These are phyloP conservation scores for Catocala nupta DNA, from an alignment of 2,888 invertebrate species.

Conservation along the genomic window DNA sequence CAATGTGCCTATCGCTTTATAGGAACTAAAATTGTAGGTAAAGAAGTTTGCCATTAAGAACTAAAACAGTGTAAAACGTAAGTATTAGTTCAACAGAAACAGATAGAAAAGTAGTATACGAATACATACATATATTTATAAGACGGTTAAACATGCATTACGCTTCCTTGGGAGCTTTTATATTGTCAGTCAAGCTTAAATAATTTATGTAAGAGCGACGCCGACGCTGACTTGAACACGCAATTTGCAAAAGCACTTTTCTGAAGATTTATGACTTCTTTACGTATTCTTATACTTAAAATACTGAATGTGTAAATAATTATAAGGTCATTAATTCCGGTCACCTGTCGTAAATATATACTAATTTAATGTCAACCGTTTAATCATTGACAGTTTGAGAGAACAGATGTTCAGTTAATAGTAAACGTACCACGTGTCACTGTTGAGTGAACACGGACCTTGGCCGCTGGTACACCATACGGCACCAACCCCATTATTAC, in stretches of 20 bases:
- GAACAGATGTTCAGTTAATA: conserved; percentile 79
- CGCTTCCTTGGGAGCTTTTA: not conserved
- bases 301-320: no score
- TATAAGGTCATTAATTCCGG: no score
- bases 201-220: conserved; percentile 10
- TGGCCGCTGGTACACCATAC: conserved; percentile 68
- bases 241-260: conserved; percentile 25
- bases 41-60: not conserved
- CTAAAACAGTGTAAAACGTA: not conserved
- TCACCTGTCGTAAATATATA: not conserved
- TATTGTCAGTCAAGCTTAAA: conserved; percentile 3
- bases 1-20: not conserved
- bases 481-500: conserved; percentile 69
- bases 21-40: not conserved
- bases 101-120: no score
- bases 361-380: conserved; percentile 23
- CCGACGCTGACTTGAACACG: conserved; percentile 17
- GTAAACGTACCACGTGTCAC: conserved; percentile 74
- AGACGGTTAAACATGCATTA: no score
- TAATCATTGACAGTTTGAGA: conserved; percentile 39
- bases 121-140: no score
- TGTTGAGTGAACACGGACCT: conserved; percentile 79
- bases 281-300: not conserved
- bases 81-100: no score
- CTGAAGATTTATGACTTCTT: not conserved